These are phyloP conservation scores for Sitobion miscanthi DNA, from an alignment of 1,140 invertebrate genomes.

Conservation along the genomic window DNA sequence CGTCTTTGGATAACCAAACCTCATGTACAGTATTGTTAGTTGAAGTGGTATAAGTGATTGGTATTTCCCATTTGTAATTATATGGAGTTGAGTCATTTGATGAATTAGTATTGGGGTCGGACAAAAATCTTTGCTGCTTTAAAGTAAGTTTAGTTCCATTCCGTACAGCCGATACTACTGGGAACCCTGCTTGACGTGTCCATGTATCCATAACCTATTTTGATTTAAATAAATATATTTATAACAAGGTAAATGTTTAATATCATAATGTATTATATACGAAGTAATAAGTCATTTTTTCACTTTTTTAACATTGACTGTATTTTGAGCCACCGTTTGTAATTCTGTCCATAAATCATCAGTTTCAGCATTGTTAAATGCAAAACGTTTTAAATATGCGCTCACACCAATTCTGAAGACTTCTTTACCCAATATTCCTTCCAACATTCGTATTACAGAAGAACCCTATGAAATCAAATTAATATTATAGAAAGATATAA, in stretches of 20 bases:
- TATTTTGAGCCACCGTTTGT: constrained; percentile 29
- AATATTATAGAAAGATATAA: neutral
- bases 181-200: constrained; percentile 91
- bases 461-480: constrained; percentile 71
- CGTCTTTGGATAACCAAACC: constrained; percentile 68
- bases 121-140: constrained; percentile 76
- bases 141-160: constrained; percentile 68
- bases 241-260: no score
- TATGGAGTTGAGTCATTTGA: constrained; percentile 65
- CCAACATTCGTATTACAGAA: constrained; percentile 87
- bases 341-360: constrained; percentile 71
- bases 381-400: constrained; percentile 74
- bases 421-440: constrained; percentile 78
- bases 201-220: constrained; percentile 80
- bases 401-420: constrained; percentile 77
- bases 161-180: constrained; percentile 73
- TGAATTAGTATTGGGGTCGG: constrained; percentile 68
- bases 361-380: constrained; percentile 80
- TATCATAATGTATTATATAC: no score
- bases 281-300: neutral
- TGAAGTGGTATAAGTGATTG: no score
- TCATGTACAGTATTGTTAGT: constrained; percentile 58
- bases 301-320: constrained; percentile 44
- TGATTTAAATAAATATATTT: neutral
- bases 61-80: no score